Evolutionary conservation across 2,113 vertebrate species (phyloP).

Genomic region (Electrona antarctica): DNA sequence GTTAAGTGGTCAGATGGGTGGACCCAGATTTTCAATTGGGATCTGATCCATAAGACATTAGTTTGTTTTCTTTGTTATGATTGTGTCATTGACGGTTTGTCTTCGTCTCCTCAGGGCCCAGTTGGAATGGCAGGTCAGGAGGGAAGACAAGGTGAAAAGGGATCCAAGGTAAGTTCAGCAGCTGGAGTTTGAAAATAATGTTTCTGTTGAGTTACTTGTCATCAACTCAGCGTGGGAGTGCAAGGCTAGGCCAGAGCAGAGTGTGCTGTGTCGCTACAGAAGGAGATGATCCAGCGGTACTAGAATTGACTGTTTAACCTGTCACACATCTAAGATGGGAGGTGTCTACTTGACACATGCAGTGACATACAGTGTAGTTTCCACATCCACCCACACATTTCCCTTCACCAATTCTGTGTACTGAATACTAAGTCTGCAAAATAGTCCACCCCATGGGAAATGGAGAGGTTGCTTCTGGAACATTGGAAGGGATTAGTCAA

Average conservation of each 20-base stretch:
- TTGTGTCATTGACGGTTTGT: background rate
- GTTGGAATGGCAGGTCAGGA: slow-evolving; percentile 85
- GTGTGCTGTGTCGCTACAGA: background rate
- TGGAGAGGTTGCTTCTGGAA: background rate
- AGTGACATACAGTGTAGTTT: background rate
- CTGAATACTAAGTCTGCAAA: slow-evolving; percentile 1
- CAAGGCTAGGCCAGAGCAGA: too few species aligned
- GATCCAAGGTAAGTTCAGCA: slow-evolving; percentile 86
- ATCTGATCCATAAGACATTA: too few species aligned
- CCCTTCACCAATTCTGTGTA: background rate
- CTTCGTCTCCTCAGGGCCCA: slow-evolving; percentile 77
- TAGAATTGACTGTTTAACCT: background rate
- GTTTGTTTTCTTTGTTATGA: background rate
- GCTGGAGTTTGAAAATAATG: too few species aligned
- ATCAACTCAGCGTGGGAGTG: too few species aligned
- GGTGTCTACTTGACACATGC: background rate
- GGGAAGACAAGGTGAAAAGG: slow-evolving; percentile 95
- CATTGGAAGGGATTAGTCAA: slow-evolving; percentile 25
- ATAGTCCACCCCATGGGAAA: background rate
- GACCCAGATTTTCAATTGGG: too few species aligned
- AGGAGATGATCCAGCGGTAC: slow-evolving; percentile 4
- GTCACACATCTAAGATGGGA: slow-evolving; percentile 5
- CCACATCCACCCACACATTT: background rate
- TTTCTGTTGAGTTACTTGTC: too few species aligned
- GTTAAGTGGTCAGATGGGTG: too few species aligned